Conservation (phyloP, 2,888 invertebrate genomes). For the Eucera pruinosa region DNA sequence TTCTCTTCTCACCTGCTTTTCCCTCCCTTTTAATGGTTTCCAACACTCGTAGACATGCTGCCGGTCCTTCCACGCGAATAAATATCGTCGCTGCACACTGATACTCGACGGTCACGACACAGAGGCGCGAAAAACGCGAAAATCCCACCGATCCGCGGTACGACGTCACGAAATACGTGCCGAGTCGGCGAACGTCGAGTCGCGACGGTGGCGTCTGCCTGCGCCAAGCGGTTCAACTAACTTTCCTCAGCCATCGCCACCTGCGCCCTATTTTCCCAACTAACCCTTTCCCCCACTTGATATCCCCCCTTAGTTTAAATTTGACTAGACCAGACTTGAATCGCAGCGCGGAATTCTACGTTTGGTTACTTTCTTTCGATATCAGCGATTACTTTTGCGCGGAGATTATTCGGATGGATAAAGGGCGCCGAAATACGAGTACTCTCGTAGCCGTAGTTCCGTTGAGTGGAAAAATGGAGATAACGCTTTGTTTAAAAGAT, state of each 20-base stretch:
- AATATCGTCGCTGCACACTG: slow-evolving; percentile 58
- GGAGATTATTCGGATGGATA: background rate
- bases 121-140: slow-evolving; percentile 67
- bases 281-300: background rate
- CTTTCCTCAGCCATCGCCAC: slow-evolving; percentile 31
- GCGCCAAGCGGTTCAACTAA: slow-evolving; percentile 60
- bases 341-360: background rate
- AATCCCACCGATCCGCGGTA: slow-evolving; percentile 64
- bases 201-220: slow-evolving; percentile 72
- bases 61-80: slow-evolving; percentile 42
- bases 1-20: slow-evolving; percentile 31
- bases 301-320: background rate
- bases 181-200: slow-evolving; percentile 66
- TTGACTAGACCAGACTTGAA: no score
- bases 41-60: slow-evolving; percentile 53
- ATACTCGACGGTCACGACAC: slow-evolving; percentile 57
- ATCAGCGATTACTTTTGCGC: background rate
- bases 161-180: slow-evolving; percentile 66
- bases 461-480: background rate
- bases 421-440: background rate
- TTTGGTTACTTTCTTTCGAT: background rate
- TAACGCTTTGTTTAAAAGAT: background rate
- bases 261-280: slow-evolving; percentile 29
- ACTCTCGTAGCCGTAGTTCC: no score
- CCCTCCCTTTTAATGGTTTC: slow-evolving; percentile 50